Evolutionary conservation across 2,113 vertebrate genomes (phyloP).

Genomic region (Diadophis punctatus): DNA sequence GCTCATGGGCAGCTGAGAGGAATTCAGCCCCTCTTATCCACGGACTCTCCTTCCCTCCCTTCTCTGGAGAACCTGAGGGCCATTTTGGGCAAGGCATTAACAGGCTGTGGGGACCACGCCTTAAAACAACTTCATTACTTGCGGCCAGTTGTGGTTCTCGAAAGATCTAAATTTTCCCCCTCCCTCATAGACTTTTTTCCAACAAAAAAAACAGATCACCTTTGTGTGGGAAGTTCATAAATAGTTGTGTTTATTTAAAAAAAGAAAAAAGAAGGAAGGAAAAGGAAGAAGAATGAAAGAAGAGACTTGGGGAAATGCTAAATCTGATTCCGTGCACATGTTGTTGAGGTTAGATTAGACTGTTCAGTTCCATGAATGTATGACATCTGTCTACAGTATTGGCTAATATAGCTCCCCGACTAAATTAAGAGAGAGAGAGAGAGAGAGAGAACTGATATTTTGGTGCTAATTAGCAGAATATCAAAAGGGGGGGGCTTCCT

Average conservation of each 20-base stretch:
- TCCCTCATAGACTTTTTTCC: conserved; percentile 84
- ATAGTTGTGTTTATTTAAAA: conserved; percentile 56
- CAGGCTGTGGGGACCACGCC: conserved; percentile 93
- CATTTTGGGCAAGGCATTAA: conserved; percentile 92
- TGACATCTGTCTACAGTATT: conserved; percentile 76
- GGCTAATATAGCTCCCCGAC: conserved; percentile 73
- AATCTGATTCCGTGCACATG: conserved; percentile 61
- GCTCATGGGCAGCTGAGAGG: conserved; percentile 64
- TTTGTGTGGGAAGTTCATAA: conserved; percentile 87
- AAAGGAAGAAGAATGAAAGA: conserved; percentile 27
- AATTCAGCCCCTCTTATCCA: conserved; percentile 75
- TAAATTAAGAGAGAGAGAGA: conserved; percentile 61
- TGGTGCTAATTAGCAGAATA: conserved; percentile 81
- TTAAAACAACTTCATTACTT: conserved; percentile 98
- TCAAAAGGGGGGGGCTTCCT: conserved; percentile 66
- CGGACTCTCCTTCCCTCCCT: conserved; percentile 77
- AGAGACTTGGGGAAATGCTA: conserved; percentile 63
- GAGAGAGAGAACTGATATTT: conserved; percentile 63
- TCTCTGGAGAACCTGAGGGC: conserved; percentile 86
- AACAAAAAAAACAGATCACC: conserved; percentile 83
- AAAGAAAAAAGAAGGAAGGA: neutral
- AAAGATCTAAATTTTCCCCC: conserved; percentile 85
- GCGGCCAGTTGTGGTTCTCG: conserved; percentile 93
- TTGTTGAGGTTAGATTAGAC: conserved; percentile 72
- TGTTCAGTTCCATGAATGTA: conserved; percentile 81